Evolutionary conservation across 2,888 invertebrate genomes (phyloP).

Genomic region (Sipunculus nudus): DNA sequence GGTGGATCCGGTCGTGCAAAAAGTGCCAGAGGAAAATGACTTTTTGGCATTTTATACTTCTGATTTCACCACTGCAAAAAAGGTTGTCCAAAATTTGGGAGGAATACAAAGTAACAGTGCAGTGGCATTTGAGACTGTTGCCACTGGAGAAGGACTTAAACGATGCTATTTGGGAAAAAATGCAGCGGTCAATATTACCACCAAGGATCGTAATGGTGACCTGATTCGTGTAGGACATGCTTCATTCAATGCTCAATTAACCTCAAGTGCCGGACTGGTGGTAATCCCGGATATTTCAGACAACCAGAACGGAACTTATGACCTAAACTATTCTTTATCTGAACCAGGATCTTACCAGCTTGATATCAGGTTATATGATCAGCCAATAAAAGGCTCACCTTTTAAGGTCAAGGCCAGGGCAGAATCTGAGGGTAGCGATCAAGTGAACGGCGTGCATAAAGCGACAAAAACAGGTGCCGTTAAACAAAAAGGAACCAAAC

Average conservation of each 20-base stretch:
- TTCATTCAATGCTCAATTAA: constrained; percentile 51
- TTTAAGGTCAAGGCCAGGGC: constrained; percentile 63
- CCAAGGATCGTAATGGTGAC: constrained; percentile 63
- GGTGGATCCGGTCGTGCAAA: constrained; percentile 47
- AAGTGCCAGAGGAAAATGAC: constrained; percentile 63
- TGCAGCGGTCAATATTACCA: constrained; percentile 64
- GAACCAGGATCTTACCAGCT: constrained; percentile 65
- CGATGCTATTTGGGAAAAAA: constrained; percentile 59
- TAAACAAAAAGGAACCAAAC: constrained; percentile 64
- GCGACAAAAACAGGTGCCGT: constrained; percentile 58
- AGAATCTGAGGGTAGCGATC: constrained; percentile 52
- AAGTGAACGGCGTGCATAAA: constrained; percentile 54
- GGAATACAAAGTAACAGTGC: constrained; percentile 64
- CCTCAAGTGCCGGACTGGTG: constrained; percentile 5
- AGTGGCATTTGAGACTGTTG: constrained; percentile 65
- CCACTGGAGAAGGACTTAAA: constrained; percentile 65
- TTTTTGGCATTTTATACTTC: constrained; percentile 61
- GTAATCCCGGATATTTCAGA: constrained; percentile 29
- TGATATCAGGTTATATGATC: constrained; percentile 65
- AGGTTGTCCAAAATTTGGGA: constrained; percentile 58
- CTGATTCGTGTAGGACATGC: constrained; percentile 61
- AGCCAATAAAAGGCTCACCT: constrained; percentile 67
- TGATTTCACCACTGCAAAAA: constrained; percentile 53
- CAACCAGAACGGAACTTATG: constrained; percentile 48
- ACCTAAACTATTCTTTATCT: constrained; percentile 64